A percentile compares a stretch with the other conserved stretches of the same genome.
Evolutionary conservation across 92 coral and sea anemone species (phyloP).

Genomic region (Isaurus tuberculatus): DNA sequence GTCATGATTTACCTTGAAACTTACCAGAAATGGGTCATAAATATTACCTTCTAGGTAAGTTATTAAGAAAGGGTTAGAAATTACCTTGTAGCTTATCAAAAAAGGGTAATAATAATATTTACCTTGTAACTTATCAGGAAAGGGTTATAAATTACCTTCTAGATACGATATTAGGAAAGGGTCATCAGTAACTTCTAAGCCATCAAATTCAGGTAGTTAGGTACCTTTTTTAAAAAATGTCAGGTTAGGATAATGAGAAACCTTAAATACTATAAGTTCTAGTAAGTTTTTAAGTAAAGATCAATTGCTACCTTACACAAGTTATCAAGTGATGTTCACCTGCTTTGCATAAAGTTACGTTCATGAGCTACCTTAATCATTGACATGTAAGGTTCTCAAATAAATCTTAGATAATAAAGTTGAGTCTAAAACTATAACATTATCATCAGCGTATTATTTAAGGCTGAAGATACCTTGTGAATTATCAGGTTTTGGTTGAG

Average conservation of each 20-base stretch:
- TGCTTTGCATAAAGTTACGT: too few relatives aligned
- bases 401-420: not conserved
- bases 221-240: not conserved
- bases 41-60: not conserved
- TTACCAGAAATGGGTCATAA: not conserved
- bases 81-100: not conserved
- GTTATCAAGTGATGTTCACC: too few relatives aligned
- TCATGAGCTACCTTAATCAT: too few relatives aligned
- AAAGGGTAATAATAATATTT: not conserved
- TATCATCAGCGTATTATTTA: not conserved
- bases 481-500: constrained; percentile 34
- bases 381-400: too few relatives aligned
- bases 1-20: not conserved
- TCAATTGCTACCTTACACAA: not conserved
- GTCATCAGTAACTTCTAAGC: not conserved
- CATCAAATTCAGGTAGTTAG: not conserved
- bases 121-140: not conserved
- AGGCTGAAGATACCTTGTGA: constrained; percentile 29
- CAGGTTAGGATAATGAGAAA: not conserved
- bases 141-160: not conserved
- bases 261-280: too few relatives aligned
- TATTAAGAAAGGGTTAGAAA: not conserved
- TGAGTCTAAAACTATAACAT: not conserved
- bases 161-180: not conserved
- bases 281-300: not conserved